phyloP scores from a whole-genome alignment of 2,888 invertebrate species.

The Tinea pellionella region DNA sequence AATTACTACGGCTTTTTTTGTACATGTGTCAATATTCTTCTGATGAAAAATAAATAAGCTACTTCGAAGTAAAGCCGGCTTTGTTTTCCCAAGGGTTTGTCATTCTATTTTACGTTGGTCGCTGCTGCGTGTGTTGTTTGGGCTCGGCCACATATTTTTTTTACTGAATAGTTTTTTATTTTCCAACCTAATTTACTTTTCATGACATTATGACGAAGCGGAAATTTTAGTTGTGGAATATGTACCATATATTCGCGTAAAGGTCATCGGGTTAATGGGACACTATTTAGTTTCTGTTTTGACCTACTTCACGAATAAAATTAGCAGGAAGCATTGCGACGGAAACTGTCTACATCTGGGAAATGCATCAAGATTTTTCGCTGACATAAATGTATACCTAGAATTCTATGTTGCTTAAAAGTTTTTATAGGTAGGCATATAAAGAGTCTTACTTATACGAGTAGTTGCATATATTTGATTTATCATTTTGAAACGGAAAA shows the following conservation, averaged over 20 bases:
- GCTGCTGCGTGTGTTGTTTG: conserved; percentile 10
- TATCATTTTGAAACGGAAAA: too few species aligned
- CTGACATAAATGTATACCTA: not conserved
- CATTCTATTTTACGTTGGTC: not conserved
- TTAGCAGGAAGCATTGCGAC: not conserved
- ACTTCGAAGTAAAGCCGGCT: not conserved
- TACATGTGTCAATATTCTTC: not conserved
- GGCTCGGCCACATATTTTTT: conserved; percentile 11
- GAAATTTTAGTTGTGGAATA: not conserved
- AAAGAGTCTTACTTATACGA: too few species aligned
- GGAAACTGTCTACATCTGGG: not conserved
- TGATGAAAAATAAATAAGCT: not conserved
- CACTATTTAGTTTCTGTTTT: conserved; percentile 15
- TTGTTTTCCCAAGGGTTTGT: conserved; percentile 1
- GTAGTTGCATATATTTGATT: too few species aligned
- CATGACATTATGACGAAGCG: conserved; percentile 1
- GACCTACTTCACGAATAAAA: not conserved
- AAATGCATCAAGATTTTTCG: not conserved
- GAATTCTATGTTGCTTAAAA: too few species aligned
- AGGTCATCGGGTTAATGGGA: conserved; percentile 25
- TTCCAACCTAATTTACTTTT: not conserved
- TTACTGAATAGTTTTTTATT: conserved; percentile 1
- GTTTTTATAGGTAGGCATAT: too few species aligned
- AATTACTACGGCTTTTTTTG: not conserved
- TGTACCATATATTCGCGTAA: conserved; percentile 13